phyloP scores from a whole-genome alignment of 2,113 vertebrate genomes.

The Myotis yumanensis region DNA sequence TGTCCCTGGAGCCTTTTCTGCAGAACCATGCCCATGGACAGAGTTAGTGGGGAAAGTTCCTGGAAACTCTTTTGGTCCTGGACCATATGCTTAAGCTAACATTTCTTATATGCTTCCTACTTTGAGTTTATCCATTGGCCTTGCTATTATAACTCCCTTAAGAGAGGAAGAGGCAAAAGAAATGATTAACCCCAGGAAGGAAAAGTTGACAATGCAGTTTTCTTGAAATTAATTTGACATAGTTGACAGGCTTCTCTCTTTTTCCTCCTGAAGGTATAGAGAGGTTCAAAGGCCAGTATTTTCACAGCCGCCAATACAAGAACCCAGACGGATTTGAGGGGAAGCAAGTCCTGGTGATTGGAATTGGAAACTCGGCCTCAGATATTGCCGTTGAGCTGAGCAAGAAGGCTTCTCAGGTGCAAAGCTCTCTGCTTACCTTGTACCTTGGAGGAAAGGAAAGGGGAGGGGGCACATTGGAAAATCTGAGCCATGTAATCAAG shows the following conservation, averaged over 20 bases:
- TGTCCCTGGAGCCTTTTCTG: background rate
- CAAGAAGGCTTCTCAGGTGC: conserved; percentile 85
- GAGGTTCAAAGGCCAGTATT: conserved; percentile 84
- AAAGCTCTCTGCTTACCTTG: background rate
- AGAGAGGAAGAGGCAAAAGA: background rate
- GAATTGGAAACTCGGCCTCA: conserved; percentile 87
- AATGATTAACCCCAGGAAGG: background rate
- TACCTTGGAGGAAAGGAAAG: background rate
- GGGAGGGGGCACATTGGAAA: background rate
- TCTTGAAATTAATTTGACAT: background rate
- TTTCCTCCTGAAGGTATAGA: conserved; percentile 81
- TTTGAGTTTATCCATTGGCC: background rate
- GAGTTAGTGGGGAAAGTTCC: background rate
- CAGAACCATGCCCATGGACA: background rate
- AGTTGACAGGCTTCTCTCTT: conserved; percentile 31
- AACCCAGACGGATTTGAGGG: conserved; percentile 78
- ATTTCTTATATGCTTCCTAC: background rate
- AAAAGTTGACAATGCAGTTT: background rate
- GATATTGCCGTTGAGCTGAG: conserved; percentile 88
- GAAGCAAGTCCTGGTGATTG: conserved; percentile 87
- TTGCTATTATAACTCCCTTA: background rate
- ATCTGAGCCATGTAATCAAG: background rate
- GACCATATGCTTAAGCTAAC: background rate
- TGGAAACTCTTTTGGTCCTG: background rate
- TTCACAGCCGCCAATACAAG: conserved; percentile 89